phyloP scores from a whole-genome alignment of 2,797 vertebrate species.

The Geotrypetes seraphini region DNA sequence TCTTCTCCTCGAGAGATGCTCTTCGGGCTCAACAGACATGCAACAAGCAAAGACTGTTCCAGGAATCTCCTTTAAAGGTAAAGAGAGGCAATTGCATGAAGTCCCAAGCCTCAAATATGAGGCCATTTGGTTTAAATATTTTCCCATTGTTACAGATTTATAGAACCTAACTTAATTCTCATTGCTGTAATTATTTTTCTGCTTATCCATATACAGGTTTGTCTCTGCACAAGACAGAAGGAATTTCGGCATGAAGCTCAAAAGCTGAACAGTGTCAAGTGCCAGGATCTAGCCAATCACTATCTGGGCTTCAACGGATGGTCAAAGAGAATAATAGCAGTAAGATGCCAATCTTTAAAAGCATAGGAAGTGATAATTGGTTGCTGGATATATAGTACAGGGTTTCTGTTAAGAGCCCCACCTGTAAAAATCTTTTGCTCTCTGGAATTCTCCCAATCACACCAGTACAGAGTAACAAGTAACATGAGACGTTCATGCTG shows the following conservation, averaged over 20 bases:
- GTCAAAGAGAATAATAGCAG: slow-evolving; percentile 65
- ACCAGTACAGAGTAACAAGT: no score
- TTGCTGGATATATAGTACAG: no score
- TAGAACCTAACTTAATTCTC: no score
- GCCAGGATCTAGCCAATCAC: slow-evolving; percentile 72
- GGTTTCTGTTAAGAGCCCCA: no score
- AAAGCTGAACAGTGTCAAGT: slow-evolving; percentile 56
- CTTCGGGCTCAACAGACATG: slow-evolving; percentile 48
- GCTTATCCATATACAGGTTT: slow-evolving; percentile 50
- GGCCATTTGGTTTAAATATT: no score
- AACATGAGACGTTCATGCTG: no score
- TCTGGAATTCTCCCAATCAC: no score
- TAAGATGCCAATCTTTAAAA: slow-evolving; percentile 32
- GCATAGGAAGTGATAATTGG: no score
- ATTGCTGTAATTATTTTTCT: background rate
- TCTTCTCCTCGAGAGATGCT: slow-evolving; percentile 60
- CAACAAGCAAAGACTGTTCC: slow-evolving; percentile 47
- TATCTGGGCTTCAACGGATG: slow-evolving; percentile 75
- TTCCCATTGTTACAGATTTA: no score
- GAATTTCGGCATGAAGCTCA: slow-evolving; percentile 21
- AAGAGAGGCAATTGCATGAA: no score
- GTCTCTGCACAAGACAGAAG: slow-evolving; percentile 52
- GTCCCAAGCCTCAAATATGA: no score
- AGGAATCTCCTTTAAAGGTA: slow-evolving; percentile 60
- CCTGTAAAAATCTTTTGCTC: no score